phyloP scores from a whole-genome alignment of 1,140 invertebrate species.

The Diorhabda sublineata region DNA sequence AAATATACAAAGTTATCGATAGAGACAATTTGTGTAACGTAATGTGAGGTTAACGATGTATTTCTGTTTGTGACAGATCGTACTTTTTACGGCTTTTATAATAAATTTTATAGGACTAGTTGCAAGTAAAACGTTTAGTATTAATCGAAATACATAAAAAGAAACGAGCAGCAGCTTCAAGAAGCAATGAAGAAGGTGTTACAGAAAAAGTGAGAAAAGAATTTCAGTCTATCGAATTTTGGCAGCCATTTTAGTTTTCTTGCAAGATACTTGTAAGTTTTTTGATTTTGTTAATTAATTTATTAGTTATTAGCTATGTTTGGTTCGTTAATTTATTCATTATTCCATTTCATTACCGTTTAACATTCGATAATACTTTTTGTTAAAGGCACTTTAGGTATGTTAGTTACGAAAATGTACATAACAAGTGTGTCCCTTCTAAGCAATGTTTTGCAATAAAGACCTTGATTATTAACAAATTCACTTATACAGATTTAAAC shows the following conservation, averaged over 20 bases:
- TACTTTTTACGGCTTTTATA: conserved; percentile 10
- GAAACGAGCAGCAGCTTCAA: neutral
- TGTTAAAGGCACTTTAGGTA: neutral
- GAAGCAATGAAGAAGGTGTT: conserved; percentile 19
- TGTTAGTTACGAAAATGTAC: neutral
- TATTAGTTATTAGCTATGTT: conserved; percentile 11
- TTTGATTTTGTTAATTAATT: conserved; percentile 22
- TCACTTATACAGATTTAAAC: too few species aligned
- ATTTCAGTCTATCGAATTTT: conserved; percentile 25
- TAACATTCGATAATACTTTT: neutral
- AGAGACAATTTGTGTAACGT: conserved; percentile 10
- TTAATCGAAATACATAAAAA: conserved; percentile 9
- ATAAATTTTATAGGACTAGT: conserved; percentile 6
- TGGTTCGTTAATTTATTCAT: neutral
- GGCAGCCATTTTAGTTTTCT: conserved; percentile 36
- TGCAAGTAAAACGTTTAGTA: neutral
- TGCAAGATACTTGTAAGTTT: conserved; percentile 38
- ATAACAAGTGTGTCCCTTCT: neutral
- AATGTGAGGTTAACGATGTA: conserved; percentile 25
- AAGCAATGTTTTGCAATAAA: neutral
- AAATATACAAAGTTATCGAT: conserved; percentile 21
- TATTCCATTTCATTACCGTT: conserved; percentile 13
- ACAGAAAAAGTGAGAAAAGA: conserved; percentile 27
- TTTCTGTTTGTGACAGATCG: conserved; percentile 25
- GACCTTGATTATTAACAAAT: conserved; percentile 2